A percentile compares a stretch with the other conserved stretches of the same genome.
Conservation (phyloP, 2,113 vertebrate genomes). For the Thalassoma bifasciatum region DNA sequence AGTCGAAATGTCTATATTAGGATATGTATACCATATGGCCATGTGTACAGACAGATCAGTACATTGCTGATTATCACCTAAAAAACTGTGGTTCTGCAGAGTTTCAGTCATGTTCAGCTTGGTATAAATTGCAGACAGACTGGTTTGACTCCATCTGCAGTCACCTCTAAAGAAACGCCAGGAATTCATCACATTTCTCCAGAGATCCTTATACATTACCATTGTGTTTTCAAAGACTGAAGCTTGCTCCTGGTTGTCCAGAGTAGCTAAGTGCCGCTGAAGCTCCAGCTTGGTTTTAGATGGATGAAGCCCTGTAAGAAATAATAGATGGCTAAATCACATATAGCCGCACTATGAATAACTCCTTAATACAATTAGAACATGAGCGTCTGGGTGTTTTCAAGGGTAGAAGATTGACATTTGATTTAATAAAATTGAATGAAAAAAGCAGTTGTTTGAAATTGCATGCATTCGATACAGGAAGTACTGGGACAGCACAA, state of each 20-base stretch:
- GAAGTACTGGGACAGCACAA: no score
- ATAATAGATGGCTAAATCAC: not conserved
- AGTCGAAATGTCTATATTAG: not conserved
- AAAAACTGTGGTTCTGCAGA: conserved; percentile 17
- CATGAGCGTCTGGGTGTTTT: no score
- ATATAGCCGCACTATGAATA: no score
- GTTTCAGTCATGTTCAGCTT: conserved; percentile 19
- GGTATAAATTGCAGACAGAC: conserved; percentile 2
- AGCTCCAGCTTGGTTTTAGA: conserved; percentile 95
- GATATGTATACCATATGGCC: not conserved
- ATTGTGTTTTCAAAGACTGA: conserved; percentile 92
- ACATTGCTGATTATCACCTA: not conserved
- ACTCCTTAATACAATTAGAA: no score
- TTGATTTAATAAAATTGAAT: no score
- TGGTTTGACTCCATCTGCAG: conserved; percentile 31
- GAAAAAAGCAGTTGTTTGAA: no score
- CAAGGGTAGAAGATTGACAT: no score
- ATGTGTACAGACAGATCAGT: not conserved
- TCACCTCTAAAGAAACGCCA: not conserved
- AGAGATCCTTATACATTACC: conserved; percentile 75
- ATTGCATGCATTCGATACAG: no score
- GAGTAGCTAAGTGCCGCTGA: conserved; percentile 92
- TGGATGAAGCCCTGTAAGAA: conserved; percentile 87
- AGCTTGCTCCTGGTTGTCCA: conserved; percentile 93
- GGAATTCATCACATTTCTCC: not conserved